Evolutionary conservation across 2,888 invertebrate species (phyloP).

Genomic region (Nomada fabriciana): DNA sequence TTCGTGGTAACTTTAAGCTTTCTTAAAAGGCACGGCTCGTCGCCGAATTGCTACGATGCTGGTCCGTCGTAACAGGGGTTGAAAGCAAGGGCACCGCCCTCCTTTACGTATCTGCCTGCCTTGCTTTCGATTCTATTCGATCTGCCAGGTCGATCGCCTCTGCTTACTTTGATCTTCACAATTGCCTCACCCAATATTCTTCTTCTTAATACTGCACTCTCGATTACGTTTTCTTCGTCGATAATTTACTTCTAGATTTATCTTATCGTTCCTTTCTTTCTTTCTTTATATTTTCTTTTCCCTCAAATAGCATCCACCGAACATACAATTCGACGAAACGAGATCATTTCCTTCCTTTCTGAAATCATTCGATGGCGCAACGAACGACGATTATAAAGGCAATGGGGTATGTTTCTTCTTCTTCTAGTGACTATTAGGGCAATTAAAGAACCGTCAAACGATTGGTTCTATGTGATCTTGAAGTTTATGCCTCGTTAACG

Average conservation of each 20-base stretch:
- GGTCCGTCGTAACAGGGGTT: slow-evolving; percentile 34
- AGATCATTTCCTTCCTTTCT: no score
- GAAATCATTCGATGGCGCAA: no score
- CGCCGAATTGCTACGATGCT: slow-evolving; percentile 45
- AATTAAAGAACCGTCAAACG: background rate
- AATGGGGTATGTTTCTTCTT: background rate
- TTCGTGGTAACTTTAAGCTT: slow-evolving; percentile 66
- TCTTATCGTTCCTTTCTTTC: no score
- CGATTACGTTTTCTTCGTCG: background rate
- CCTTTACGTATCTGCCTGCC: slow-evolving; percentile 5
- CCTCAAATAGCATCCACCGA: no score
- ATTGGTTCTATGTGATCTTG: background rate
- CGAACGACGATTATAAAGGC: no score
- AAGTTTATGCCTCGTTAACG: slow-evolving; percentile 12
- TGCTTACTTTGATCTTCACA: slow-evolving; percentile 2
- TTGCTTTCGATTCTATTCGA: background rate
- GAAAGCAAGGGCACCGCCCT: background rate
- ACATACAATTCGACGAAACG: no score
- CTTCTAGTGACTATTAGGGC: background rate
- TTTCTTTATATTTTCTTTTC: no score
- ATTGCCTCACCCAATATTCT: slow-evolving; percentile 4
- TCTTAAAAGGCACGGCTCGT: slow-evolving; percentile 58
- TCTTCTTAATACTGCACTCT: background rate
- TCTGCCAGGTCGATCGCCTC: slow-evolving; percentile 35
- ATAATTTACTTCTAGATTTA: no score